Conservation (phyloP, 2,888 invertebrate species). For the Drosophila diplacantha region DNA sequence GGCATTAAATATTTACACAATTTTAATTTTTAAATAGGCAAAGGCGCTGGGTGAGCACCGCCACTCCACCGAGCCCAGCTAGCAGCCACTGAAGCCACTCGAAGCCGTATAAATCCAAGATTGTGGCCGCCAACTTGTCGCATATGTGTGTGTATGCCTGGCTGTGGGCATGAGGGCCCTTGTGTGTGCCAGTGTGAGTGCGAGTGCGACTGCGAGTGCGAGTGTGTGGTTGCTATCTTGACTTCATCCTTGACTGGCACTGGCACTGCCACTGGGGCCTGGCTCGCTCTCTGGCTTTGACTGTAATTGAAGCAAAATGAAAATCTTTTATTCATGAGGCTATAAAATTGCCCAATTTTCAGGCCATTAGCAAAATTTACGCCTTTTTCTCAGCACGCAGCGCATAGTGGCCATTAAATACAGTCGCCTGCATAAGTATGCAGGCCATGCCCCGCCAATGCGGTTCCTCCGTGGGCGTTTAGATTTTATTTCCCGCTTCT, state of each 20-base stretch:
- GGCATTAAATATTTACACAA: slow-evolving; percentile 65
- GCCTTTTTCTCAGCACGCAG: slow-evolving; percentile 73
- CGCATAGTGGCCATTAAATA: slow-evolving; percentile 69
- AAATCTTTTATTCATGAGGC: slow-evolving; percentile 77
- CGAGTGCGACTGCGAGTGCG: slow-evolving; percentile 11
- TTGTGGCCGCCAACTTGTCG: slow-evolving; percentile 70
- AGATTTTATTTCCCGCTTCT: slow-evolving; percentile 50
- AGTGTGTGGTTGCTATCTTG: slow-evolving; percentile 59
- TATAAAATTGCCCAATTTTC: slow-evolving; percentile 78
- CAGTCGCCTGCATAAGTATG: slow-evolving; percentile 70
- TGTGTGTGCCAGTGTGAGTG: slow-evolving; percentile 24
- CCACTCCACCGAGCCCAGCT: slow-evolving; percentile 9
- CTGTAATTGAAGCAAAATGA: slow-evolving; percentile 74
- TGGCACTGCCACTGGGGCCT: slow-evolving; percentile 29
- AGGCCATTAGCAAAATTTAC: slow-evolving; percentile 77
- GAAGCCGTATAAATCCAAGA: slow-evolving; percentile 70
- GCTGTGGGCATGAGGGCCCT: slow-evolving; percentile 17
- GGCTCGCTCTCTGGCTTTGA: slow-evolving; percentile 56
- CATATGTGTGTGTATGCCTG: slow-evolving; percentile 44
- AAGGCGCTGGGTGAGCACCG: slow-evolving; percentile 21
- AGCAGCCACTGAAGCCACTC: slow-evolving; percentile 51
- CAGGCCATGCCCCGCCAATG: slow-evolving; percentile 37
- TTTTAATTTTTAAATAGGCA: slow-evolving; percentile 70
- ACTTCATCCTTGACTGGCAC: slow-evolving; percentile 61
- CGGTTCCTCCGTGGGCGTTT: slow-evolving; percentile 50